Evolutionary conservation across 1,140 invertebrate genomes (phyloP).

Genomic region (Berghia stephanieae): DNA sequence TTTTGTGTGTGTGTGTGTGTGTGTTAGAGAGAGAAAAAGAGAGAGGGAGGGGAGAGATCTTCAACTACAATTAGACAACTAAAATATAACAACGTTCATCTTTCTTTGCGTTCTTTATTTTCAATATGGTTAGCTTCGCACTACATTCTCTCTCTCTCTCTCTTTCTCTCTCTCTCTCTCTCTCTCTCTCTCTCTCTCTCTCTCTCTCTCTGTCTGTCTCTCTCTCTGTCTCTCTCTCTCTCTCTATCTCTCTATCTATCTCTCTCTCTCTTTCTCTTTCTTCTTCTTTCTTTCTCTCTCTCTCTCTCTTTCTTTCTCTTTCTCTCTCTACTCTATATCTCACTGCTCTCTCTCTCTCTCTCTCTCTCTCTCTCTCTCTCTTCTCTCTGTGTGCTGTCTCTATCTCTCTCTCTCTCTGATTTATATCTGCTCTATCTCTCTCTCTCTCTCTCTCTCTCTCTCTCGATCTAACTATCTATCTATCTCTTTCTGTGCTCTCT

Average conservation of each 20-base stretch:
- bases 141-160: not conserved
- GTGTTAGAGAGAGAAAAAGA: too few species aligned
- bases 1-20: too few species aligned
- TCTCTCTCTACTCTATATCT: not conserved
- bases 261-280: too few species aligned
- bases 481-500: not conserved
- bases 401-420: not conserved
- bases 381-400: not conserved
- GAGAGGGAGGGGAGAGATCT: too few species aligned
- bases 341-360: not conserved
- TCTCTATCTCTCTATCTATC: too few species aligned
- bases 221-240: not conserved
- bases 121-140: too few species aligned
- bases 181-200: not conserved
- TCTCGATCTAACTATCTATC: not conserved
- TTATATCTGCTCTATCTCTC: not conserved
- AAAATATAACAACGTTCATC: too few species aligned
- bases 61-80: too few species aligned
- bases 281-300: conserved; percentile 1
- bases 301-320: not conserved
- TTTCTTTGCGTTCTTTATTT: too few species aligned
- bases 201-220: not conserved
- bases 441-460: not conserved
- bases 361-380: conserved; percentile 1
- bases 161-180: not conserved